Evolutionary conservation across 1,140 invertebrate genomes (phyloP).

Genomic region (Drosophila insularis): DNA sequence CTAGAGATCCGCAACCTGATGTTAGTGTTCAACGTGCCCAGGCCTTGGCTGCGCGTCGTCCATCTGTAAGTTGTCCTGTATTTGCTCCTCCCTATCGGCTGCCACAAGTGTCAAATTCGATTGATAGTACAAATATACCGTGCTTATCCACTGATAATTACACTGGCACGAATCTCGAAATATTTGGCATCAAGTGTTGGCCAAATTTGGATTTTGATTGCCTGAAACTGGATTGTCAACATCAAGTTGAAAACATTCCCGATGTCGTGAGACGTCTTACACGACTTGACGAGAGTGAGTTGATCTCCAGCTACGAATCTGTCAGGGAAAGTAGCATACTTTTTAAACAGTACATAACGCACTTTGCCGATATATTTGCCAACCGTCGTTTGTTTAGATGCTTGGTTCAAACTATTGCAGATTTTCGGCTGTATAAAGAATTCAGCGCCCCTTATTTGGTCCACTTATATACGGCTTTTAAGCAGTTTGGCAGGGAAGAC

Average conservation of each 20-base stretch:
- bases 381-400: constrained; percentile 11
- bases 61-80: neutral
- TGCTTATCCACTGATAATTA: neutral
- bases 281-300: neutral
- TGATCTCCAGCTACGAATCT: constrained; percentile 18
- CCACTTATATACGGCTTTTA: constrained; percentile 13
- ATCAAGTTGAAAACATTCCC: constrained; percentile 10
- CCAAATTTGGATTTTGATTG: constrained; percentile 27
- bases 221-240: constrained; percentile 30
- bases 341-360: neutral
- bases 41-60: neutral
- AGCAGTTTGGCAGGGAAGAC: neutral
- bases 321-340: neutral
- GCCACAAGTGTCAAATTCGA: neutral
- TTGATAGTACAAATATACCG: too few relatives aligned
- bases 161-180: neutral
- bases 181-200: constrained; percentile 53
- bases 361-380: constrained; percentile 40
- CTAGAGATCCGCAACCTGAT: neutral
- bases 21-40: neutral
- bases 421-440: constrained; percentile 36
- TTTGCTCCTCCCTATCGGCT: constrained; percentile 43
- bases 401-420: constrained; percentile 40
- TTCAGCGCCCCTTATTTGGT: neutral
- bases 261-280: constrained; percentile 27